A percentile compares a stretch with the other conserved stretches of the same genome.
phyloP scores from a whole-genome alignment of 1,140 invertebrate genomes.

The Scaptomyza graminum region DNA sequence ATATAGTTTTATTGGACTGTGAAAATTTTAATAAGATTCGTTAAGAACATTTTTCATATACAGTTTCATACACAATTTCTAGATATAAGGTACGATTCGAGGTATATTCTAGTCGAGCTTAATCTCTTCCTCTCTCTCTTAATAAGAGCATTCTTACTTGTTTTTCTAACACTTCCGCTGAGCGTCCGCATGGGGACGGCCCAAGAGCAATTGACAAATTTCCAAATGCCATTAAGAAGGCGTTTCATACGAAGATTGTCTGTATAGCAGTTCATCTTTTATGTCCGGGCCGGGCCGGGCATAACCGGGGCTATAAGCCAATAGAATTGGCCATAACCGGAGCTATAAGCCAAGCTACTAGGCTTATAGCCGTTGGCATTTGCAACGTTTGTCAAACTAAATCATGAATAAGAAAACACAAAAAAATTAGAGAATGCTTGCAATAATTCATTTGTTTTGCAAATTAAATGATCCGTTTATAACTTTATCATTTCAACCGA shows the following conservation, averaged over 20 bases:
- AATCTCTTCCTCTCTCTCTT: no score
- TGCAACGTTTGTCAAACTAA: constrained; percentile 62
- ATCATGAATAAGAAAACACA: constrained; percentile 38
- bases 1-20: no score
- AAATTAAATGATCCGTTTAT: constrained; percentile 72
- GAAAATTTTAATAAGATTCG: no score
- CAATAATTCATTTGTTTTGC: constrained; percentile 78
- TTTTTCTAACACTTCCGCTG: constrained; percentile 64
- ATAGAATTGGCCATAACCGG: constrained; percentile 63
- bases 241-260: constrained; percentile 67
- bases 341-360: constrained; percentile 37
- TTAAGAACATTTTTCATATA: no score
- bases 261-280: constrained; percentile 1
- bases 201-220: constrained; percentile 78
- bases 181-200: constrained; percentile 35
- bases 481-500: constrained; percentile 62
- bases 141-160: constrained; percentile 26
- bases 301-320: constrained; percentile 30
- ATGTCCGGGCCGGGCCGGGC: constrained; percentile 19
- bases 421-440: constrained; percentile 24
- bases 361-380: constrained; percentile 51
- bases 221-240: constrained; percentile 79
- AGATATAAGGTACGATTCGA: no score
- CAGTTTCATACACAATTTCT: no score
- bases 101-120: no score